These are phyloP conservation scores for Platorchestia sp. DNA, from an alignment of 1,140 invertebrate genomes.

Conservation along the genomic window DNA sequence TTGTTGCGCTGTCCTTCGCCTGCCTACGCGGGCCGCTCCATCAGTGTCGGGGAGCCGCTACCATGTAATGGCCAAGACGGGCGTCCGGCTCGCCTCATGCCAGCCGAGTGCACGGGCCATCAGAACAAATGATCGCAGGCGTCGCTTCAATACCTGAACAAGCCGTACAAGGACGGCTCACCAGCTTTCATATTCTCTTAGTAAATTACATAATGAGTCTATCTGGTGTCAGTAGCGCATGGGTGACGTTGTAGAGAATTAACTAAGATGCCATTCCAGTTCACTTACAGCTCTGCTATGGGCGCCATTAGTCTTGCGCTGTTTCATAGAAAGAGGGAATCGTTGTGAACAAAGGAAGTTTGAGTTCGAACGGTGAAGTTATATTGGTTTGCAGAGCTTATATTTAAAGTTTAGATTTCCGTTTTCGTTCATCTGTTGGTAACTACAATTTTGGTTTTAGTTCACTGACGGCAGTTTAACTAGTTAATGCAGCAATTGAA, in stretches of 20 bases:
- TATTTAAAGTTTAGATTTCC: no score
- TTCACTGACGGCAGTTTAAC: neutral
- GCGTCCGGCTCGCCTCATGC: neutral
- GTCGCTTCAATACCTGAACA: neutral
- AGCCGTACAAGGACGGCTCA: neutral
- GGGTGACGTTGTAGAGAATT: neutral
- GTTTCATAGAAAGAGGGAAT: neutral
- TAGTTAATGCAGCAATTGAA: neutral
- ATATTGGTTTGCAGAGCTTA: no score
- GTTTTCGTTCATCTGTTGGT: no score
- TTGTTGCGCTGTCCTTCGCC: no score
- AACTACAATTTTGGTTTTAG: neutral
- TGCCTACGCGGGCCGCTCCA: neutral
- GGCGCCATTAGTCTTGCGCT: neutral
- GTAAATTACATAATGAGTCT: neutral
- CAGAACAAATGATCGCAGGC: slow-evolving; percentile 17
- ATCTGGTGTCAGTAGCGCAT: neutral
- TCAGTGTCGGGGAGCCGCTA: slow-evolving; percentile 23
- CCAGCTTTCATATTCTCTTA: neutral
- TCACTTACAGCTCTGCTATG: neutral
- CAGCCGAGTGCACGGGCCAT: neutral
- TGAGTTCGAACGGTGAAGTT: neutral
- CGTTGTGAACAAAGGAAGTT: neutral
- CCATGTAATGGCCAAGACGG: slow-evolving; percentile 10
- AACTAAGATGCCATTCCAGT: neutral